phyloP scores from a whole-genome alignment of 1,140 invertebrate species.

The Heliothis subflexa region DNA sequence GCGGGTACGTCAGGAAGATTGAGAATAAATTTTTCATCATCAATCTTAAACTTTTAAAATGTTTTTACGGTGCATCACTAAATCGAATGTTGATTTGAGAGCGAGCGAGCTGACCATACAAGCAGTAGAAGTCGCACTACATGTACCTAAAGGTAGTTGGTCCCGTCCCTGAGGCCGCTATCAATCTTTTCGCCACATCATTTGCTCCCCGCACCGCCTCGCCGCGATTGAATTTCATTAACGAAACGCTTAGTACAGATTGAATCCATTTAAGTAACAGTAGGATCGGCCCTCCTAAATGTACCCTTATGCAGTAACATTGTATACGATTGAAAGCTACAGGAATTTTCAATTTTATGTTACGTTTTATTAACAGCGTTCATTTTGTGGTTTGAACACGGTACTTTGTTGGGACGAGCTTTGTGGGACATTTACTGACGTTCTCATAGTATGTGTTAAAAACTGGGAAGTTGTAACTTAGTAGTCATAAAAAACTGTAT shows the following conservation, averaged over 20 bases:
- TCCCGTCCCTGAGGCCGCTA: conserved; percentile 58
- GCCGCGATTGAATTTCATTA: conserved; percentile 85
- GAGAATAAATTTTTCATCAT: too few species aligned
- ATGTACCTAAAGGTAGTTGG: conserved; percentile 52
- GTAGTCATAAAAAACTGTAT: not conserved
- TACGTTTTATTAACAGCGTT: conserved; percentile 17
- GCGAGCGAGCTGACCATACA: conserved; percentile 2
- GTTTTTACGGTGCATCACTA: not conserved
- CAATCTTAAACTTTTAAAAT: too few species aligned
- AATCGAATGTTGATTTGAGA: not conserved
- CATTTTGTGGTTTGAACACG: conserved; percentile 21
- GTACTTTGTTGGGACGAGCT: conserved; percentile 27
- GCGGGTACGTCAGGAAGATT: too few species aligned
- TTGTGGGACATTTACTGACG: conserved; percentile 5
- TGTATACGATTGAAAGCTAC: conserved; percentile 40
- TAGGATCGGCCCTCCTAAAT: conserved; percentile 68
- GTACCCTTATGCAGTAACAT: conserved; percentile 64
- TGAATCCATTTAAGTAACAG: conserved; percentile 84
- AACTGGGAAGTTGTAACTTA: not conserved
- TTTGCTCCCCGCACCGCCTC: conserved; percentile 77
- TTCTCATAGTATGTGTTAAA: not conserved
- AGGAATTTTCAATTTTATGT: conserved; percentile 54
- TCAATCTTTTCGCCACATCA: conserved; percentile 85
- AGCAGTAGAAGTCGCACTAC: conserved; percentile 15
- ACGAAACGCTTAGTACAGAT: conserved; percentile 85